Evolutionary conservation across 2,888 invertebrate genomes (phyloP).

Genomic region (Acrobasis suavella): DNA sequence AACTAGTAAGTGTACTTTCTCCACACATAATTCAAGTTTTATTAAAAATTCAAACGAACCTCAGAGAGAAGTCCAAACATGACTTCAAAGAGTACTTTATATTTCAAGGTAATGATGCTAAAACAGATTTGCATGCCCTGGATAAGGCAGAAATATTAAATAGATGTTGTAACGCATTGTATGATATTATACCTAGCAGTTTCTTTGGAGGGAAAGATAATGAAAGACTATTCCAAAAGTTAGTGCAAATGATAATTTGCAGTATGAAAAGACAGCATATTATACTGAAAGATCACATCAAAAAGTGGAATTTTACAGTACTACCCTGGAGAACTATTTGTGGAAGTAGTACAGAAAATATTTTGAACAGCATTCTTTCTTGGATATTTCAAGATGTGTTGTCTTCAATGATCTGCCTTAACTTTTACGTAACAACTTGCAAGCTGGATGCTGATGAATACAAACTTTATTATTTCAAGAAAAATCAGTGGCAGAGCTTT

Average conservation of each 20-base stretch:
- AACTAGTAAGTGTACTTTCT: conserved; percentile 44
- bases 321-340: conserved; percentile 50
- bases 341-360: conserved; percentile 30
- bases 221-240: conserved; percentile 54
- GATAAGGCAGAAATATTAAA: conserved; percentile 53
- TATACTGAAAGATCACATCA: conserved; percentile 42
- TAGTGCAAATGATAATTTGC: conserved; percentile 51
- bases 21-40: conserved; percentile 45
- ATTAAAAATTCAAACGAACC: conserved; percentile 47
- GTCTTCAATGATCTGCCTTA: conserved; percentile 63
- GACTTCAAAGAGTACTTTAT: conserved; percentile 61
- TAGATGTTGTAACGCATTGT: conserved; percentile 50
- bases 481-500: conserved; percentile 72
- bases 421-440: conserved; percentile 72
- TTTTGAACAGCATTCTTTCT: conserved; percentile 46
- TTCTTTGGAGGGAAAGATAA: conserved; percentile 62
- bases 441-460: conserved; percentile 69
- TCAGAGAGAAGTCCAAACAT: conserved; percentile 45
- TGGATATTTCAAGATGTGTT: conserved; percentile 65
- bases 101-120: conserved; percentile 25
- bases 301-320: conserved; percentile 58
- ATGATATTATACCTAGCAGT: conserved; percentile 56
- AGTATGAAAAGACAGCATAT: conserved; percentile 71
- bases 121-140: conserved; percentile 41
- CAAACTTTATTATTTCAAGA: conserved; percentile 70